Percentiles rank a stretch among this genome's conserved stretches.
Evolutionary conservation across 2,113 vertebrate genomes (phyloP).

Genomic region (Sinocyclocheilus grahami): DNA sequence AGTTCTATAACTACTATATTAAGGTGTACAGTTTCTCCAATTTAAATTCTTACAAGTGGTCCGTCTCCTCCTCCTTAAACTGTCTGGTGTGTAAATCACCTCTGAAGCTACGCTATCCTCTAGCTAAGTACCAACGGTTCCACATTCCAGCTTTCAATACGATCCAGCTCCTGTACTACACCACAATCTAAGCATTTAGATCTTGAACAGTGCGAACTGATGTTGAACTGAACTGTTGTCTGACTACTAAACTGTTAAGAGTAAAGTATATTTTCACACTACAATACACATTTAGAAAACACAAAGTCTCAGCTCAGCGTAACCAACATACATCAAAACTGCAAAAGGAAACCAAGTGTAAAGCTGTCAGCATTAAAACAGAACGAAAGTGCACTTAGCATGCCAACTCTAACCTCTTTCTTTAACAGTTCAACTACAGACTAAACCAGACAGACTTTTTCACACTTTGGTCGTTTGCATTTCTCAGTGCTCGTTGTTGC

Average conservation of each 20-base stretch:
- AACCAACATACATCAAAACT: background rate
- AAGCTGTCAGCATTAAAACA: background rate
- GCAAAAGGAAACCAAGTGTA: background rate
- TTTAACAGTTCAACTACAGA: background rate
- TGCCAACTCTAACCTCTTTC: slow-evolving; percentile 1
- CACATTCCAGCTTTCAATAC: background rate
- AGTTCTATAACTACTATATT: no score
- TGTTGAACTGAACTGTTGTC: no score
- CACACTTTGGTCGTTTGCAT: background rate
- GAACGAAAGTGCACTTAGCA: background rate
- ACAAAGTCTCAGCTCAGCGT: background rate
- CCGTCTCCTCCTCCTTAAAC: background rate
- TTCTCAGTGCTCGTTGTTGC: background rate
- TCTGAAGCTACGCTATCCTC: background rate
- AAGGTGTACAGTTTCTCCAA: background rate
- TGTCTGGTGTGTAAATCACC: background rate
- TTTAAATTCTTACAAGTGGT: background rate
- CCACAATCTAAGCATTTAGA: background rate
- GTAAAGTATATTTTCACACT: background rate
- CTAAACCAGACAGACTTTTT: background rate
- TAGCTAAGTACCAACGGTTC: background rate
- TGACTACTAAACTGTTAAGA: no score
- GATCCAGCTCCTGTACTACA: background rate
- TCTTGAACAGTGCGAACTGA: background rate
- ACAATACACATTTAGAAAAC: background rate